Conservation (phyloP, 2,797 vertebrate genomes). For the Fratercula arctica region DNA sequence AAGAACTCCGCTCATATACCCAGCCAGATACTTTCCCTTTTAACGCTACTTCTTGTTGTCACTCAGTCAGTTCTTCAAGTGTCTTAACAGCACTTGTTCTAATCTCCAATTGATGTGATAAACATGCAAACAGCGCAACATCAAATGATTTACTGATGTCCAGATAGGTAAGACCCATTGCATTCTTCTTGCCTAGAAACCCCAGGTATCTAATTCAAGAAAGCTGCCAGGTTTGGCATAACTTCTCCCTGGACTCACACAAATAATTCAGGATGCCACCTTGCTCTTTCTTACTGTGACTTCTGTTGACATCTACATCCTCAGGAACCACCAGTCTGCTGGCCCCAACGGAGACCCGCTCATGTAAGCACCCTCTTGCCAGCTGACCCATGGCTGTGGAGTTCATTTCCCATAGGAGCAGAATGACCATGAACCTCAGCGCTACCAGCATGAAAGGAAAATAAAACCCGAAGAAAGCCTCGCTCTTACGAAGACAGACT, state of each 20-base stretch:
- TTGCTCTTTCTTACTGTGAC: neutral
- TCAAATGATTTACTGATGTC: neutral
- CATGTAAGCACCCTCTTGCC: neutral
- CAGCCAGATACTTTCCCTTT: constrained; percentile 4
- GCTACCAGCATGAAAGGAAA: neutral
- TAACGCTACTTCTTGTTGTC: neutral
- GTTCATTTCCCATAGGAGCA: neutral
- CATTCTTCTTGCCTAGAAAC: neutral
- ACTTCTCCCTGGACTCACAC: neutral
- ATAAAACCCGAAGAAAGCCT: neutral
- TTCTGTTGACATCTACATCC: neutral
- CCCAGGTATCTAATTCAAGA: neutral
- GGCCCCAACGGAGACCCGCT: rapidly evolving
- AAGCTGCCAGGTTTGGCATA: neutral
- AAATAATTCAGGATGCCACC: neutral
- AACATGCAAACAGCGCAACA: neutral
- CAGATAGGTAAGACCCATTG: neutral
- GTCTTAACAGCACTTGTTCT: neutral
- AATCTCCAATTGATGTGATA: neutral
- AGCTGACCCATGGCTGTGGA: neutral
- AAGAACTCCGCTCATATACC: neutral
- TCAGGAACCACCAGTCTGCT: neutral
- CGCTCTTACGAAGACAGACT: rapidly evolving
- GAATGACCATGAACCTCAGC: neutral
- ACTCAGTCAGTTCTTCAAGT: neutral